These are phyloP conservation scores for Diplodus puntazzo DNA, from an alignment of 2,797 vertebrate species.

Conservation along the genomic window DNA sequence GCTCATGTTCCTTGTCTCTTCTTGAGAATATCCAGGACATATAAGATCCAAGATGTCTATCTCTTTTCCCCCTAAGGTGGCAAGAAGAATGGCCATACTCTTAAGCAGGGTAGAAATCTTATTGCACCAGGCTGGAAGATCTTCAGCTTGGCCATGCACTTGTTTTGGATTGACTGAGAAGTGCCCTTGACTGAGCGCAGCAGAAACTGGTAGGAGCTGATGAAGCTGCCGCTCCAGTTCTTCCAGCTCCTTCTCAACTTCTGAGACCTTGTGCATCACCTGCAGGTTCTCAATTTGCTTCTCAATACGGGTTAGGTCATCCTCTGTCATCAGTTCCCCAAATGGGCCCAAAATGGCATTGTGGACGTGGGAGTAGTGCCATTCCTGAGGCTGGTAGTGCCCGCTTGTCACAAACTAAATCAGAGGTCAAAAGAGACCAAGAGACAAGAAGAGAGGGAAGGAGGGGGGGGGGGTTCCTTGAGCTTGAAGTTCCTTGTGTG, in stretches of 20 bases:
- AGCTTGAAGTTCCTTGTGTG: conserved; percentile 76
- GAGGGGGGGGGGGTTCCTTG: conserved; percentile 87
- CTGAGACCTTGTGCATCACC: conserved; percentile 93
- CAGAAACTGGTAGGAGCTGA: conserved; percentile 88
- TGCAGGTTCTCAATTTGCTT: conserved; percentile 96
- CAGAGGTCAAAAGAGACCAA: conserved; percentile 84
- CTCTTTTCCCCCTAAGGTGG: conserved; percentile 87
- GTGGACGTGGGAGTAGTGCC: conserved; percentile 88
- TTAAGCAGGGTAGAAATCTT: conserved; percentile 90
- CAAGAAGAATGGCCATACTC: conserved; percentile 89
- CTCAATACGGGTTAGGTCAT: conserved; percentile 92
- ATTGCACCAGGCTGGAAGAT: conserved; percentile 90
- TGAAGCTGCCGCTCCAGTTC: conserved; percentile 90
- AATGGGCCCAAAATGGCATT: conserved; percentile 92
- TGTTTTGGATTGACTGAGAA: conserved; percentile 90
- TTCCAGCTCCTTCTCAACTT: conserved; percentile 89
- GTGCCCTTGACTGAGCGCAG: conserved; percentile 84
- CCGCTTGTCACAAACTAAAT: conserved; percentile 91
- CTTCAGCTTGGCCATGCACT: conserved; percentile 90
- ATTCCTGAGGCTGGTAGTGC: conserved; percentile 89
- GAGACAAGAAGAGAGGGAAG: conserved; percentile 80
- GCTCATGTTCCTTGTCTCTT: conserved; percentile 68
- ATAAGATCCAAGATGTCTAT: conserved; percentile 88
- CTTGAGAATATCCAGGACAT: conserved; percentile 78
- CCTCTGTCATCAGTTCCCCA: conserved; percentile 94